Evolutionary conservation across 2,888 invertebrate genomes (phyloP).

Genomic region (Teleiodes luculella): DNA sequence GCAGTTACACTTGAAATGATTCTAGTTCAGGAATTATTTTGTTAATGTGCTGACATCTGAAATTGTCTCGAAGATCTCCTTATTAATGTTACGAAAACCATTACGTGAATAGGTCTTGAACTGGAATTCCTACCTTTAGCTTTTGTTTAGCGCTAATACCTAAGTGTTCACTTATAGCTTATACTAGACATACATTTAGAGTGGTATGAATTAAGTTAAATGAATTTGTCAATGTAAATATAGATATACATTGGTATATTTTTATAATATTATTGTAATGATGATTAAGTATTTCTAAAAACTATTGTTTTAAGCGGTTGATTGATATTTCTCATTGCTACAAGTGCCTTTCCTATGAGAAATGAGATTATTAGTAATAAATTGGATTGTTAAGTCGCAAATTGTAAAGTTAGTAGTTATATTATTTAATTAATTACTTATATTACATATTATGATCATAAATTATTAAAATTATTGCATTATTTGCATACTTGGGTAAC

Average conservation of each 20-base stretch:
- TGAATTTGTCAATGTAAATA: constrained; percentile 68
- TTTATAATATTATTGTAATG: constrained; percentile 62
- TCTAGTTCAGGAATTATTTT: constrained; percentile 35
- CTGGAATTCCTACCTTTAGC: constrained; percentile 29
- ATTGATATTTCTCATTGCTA: constrained; percentile 61
- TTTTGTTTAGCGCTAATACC: constrained; percentile 37
- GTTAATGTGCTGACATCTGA: constrained; percentile 24
- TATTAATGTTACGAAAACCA: not conserved
- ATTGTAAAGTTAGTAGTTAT: constrained; percentile 2
- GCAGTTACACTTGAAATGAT: constrained; percentile 34
- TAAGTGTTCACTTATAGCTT: constrained; percentile 47
- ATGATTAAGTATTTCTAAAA: constrained; percentile 58
- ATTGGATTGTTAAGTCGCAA: constrained; percentile 18
- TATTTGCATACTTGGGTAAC: too few species aligned
- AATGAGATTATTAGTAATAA: constrained; percentile 35
- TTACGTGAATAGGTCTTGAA: constrained; percentile 34
- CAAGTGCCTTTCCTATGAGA: constrained; percentile 41
- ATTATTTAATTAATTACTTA: not conserved
- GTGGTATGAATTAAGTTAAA: constrained; percentile 47
- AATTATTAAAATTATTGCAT: too few species aligned
- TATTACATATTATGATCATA: not conserved
- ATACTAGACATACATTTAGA: constrained; percentile 15
- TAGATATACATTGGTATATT: constrained; percentile 62
- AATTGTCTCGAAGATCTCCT: constrained; percentile 13
- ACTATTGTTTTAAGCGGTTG: constrained; percentile 48